These are phyloP conservation scores for Gambelia wislizenii DNA, from an alignment of 2,797 vertebrate genomes.

Conservation along the genomic window DNA sequence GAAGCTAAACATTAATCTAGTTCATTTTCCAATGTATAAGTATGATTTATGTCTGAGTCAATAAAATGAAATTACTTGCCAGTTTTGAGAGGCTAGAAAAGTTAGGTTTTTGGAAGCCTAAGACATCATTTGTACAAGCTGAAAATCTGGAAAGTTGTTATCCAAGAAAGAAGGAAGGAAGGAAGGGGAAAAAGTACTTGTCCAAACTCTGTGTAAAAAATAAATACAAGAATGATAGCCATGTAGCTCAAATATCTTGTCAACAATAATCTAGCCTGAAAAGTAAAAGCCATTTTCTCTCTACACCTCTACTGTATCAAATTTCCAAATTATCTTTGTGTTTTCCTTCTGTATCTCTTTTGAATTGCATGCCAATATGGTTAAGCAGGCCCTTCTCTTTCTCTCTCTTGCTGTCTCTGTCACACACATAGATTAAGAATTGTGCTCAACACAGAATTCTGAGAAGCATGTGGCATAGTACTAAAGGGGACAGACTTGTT, in stretches of 20 bases:
- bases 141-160: too few species aligned
- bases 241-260: not conserved
- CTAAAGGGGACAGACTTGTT: slow-evolving; percentile 8
- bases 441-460: not conserved
- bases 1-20: too few species aligned
- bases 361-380: slow-evolving; percentile 6
- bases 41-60: not conserved
- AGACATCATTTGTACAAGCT: too few species aligned
- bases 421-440: not conserved
- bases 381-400: not conserved
- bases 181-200: too few species aligned
- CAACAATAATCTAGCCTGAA: not conserved
- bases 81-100: not conserved
- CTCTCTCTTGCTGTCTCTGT: too few species aligned
- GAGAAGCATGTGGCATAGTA: slow-evolving; percentile 30
- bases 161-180: too few species aligned
- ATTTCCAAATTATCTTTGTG: not conserved
- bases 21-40: not conserved
- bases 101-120: not conserved
- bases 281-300: not conserved
- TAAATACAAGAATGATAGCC: not conserved
- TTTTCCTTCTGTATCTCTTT: slow-evolving; percentile 36
- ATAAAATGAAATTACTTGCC: not conserved
- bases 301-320: not conserved
- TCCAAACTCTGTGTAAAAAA: not conserved